These are phyloP conservation scores for Spinibarbus caldwelli DNA, from an alignment of 2,797 vertebrate species.

Conservation along the genomic window DNA sequence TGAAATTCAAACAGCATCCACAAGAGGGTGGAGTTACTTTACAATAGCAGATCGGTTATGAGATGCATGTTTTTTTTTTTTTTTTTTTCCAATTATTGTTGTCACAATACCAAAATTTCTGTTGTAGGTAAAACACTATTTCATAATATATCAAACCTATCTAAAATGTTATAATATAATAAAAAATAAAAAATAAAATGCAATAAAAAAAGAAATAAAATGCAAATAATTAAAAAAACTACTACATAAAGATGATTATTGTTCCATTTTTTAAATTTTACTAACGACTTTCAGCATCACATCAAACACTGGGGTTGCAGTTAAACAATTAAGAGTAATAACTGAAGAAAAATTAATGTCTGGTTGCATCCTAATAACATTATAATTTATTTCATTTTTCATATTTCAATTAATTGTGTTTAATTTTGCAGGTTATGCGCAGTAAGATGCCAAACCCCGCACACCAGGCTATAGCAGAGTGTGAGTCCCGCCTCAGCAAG, in stretches of 20 bases:
- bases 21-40: too few species aligned
- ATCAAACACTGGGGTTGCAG: neutral
- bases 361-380: neutral
- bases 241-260: neutral
- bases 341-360: neutral
- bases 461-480: conserved; percentile 88
- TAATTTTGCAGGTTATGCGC: conserved; percentile 76
- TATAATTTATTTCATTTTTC: neutral
- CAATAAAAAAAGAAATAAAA: too few species aligned
- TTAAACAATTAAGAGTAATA: neutral
- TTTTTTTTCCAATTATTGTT: neutral
- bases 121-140: neutral
- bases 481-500: conserved; percentile 83
- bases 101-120: neutral
- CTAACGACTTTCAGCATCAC: neutral
- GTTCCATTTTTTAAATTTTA: neutral
- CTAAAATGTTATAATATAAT: neutral
- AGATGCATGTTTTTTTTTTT: neutral
- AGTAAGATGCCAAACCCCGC: conserved; percentile 88
- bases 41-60: too few species aligned
- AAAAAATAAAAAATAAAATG: neutral
- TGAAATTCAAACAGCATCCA: too few species aligned
- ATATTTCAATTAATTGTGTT: neutral
- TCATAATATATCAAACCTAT: neutral
- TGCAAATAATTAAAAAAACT: neutral